Evolutionary conservation across 2,113 vertebrate genomes (phyloP), one percentile per base, ranked within the genome.

Genomic region (Cyrtonyx montezumae): DNA sequence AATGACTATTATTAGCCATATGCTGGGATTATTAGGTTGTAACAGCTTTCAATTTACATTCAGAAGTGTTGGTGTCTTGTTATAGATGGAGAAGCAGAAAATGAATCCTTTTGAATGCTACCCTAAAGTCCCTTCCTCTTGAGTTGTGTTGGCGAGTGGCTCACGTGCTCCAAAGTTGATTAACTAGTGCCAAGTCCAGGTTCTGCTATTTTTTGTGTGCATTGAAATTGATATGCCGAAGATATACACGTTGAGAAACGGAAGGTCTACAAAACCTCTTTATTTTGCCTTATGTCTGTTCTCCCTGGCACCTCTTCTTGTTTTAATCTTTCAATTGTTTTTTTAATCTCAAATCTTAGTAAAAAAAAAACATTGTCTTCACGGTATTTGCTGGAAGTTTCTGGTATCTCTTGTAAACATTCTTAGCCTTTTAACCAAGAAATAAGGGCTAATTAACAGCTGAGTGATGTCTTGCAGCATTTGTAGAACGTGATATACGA

Each of bases 1-100:
- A 82, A 79, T 90, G 75, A 83, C 88, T 94, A 11, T 63, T 92
- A 45, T 8, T n/a, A 88, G 67, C 53, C 78, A 7, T 94, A 4
- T 90, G 15, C 90, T 83, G 84, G 8, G 25, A 78, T 78, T 91
- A n/a, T 73, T 80, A 42, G 8, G 3, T 55, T 87, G 28, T 80
- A 91, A 92, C 83, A 45, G 30, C 74, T 82, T 2, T 6, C 43
- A 87, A 83, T 75, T 78, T 75, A 32, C 76, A 79, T 88, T 93
- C 74, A 45, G 70, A 93, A 93, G 76, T 40, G 46, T 59, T 43
- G 89, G 77, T 48, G 1, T 91, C 32, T 78, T 94, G 69, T 71
- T 79, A 19, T 19, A 43, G 66, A 48, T 56, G n/a, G 34, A 48
- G 21, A 14, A 66, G 61, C 9, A 9, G 5, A 51, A 70, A 22